Base-by-base conservation (phyloP, 2,888 invertebrate genomes). In the Agrenia bidenticulata region DNA sequence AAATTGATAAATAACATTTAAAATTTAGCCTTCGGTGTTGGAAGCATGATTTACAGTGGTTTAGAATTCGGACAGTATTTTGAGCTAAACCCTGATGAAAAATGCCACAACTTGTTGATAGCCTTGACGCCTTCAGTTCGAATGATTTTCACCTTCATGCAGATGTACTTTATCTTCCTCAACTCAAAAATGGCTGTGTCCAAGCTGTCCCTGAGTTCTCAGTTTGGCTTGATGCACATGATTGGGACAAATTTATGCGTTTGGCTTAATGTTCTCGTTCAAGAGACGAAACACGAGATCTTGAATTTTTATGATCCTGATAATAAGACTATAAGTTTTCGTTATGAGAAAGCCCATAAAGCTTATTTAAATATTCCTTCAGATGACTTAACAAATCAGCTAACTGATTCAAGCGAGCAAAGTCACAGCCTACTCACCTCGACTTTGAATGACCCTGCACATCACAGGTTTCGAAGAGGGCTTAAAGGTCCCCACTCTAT, bases 121-220 rank as follows among this genome's bases (percentile, higher is more conserved):
- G 94, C 94, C 0, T 82, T 95, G 59, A 92, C 94, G 2, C 95
- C 96, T 0, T 90, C 94, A 5, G 90, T 94, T 0, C 85, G 94
- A 75, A 93, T 96, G 89, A 89, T 92, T 62, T 96, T 97, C 83
- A 95, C 94, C 78, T 95, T 97, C 81, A 90, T 94, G 78, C 96
- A 97, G 82, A 93, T 97, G 88, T 97, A 97, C 82, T 97, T 97
- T 82, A 94, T 97, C 81, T 96, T 97, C 83, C 86, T 96, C 68
- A 96, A 96, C 81, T 70, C 70, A 1, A 70, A 73, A 66, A 70
- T 76, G 65, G 72, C 72, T 15, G 63, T 72, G 15, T 70, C 70
- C 1, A 64, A 68, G 61, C 65, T 68, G 11, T 54, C 66, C 60
- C 78, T 79, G 24, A 74, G 82, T n/a, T 82, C 83, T 1, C 78